Base-by-base conservation (phyloP, 1,140 invertebrate genomes). In the Zophobas atratus region DNA sequence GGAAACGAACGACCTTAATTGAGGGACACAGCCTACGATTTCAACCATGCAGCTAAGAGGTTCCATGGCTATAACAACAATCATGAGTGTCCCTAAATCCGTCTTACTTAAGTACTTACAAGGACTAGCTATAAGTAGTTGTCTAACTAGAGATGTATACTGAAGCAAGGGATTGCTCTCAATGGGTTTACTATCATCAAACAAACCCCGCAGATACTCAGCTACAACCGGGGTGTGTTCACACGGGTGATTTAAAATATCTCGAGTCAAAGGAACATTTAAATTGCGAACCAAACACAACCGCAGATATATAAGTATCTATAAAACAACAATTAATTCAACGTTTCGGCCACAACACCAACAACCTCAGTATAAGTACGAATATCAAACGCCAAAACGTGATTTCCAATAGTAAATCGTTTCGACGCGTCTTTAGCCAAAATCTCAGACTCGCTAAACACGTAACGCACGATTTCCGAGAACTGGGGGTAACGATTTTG, bases 281-380 rank as follows among this genome's bases (percentile, higher is more conserved):
- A 90, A 86, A 84, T 88, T 89, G 83, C 88, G 89, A 33, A 88
- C 57, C 33, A 97, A 86, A 84, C 94, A 96, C 81, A 95, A 88
- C 1, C 94, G 89, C 71, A 95, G 85, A 86, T 96, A 96, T 1
- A 92, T 88, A 2, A 96, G 85, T 77, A 96, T 92, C 93, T 95
- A 83, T 20, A 88, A 87, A 78, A 81, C 80, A 32, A n/a, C n/a
- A 72, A 73, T 70, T 57, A 57, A 63, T 49, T 6, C 5, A 60
- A 77, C 39, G 48, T 56, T 46, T 79, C 20, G 51, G 60, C 55
- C 32, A 57, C n/a, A 20, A 78, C 34, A 70, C 3, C 39, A 51
- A 20, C 20, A 80, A 93, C 92, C 88, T 93, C 91, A 79, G 89
- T 89, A 83, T 91, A 93, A 1, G 91, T 90, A 41, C 88, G 81